Conservation (phyloP, 2,888 invertebrate species). For the Phania funesta region DNA sequence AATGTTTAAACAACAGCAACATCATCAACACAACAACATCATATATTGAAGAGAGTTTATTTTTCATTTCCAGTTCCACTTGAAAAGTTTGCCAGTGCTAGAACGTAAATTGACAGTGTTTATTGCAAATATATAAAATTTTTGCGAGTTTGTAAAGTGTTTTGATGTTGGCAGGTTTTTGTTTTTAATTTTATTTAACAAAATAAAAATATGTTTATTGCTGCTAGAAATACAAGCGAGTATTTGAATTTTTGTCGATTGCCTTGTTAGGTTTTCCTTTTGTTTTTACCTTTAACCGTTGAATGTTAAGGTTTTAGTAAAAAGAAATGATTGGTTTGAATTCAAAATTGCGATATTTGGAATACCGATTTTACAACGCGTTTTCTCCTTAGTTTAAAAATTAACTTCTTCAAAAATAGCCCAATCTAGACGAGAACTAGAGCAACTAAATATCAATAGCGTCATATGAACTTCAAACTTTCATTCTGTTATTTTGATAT, state of each 20-base stretch:
- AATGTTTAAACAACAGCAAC: constrained; percentile 51
- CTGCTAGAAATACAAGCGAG: constrained; percentile 29
- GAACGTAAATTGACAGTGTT: constrained; percentile 69
- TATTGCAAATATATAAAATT: constrained; percentile 43
- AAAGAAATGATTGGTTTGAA: too few relatives aligned
- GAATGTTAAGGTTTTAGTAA: not conserved
- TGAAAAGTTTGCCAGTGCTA: constrained; percentile 68
- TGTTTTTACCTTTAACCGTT: constrained; percentile 17
- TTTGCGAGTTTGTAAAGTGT: constrained; percentile 32
- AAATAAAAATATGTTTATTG: constrained; percentile 23
- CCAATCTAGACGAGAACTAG: too few relatives aligned
- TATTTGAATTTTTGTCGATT: constrained; percentile 66
- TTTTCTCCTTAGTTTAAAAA: too few relatives aligned
- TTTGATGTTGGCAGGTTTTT: not conserved
- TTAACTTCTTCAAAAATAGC: too few relatives aligned
- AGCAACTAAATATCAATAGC: too few relatives aligned
- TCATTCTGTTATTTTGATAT: too few relatives aligned
- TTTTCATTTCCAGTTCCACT: constrained; percentile 69
- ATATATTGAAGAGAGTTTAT: constrained; percentile 65
- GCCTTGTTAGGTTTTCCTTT: constrained; percentile 52
- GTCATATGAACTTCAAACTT: too few relatives aligned
- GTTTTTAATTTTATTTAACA: not conserved
- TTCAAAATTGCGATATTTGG: too few relatives aligned
- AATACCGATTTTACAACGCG: too few relatives aligned
- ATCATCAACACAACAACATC: constrained; percentile 32